Evolutionary conservation across 2,113 vertebrate genomes (phyloP).

Genomic region (Seriola quinqueradiata): DNA sequence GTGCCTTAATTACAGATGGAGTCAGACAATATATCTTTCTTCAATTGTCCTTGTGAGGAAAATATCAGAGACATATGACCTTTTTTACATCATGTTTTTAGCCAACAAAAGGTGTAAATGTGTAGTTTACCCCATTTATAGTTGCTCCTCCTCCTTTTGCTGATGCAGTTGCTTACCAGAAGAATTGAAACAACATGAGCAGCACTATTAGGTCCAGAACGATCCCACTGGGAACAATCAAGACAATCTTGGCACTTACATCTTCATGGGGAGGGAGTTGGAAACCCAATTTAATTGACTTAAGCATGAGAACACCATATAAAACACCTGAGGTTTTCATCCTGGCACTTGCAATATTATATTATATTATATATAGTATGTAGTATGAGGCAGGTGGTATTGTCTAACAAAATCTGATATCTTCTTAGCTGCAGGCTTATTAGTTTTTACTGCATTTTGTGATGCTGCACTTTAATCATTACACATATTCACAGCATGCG

Average conservation of each 20-base stretch:
- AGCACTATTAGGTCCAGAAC: constrained; percentile 17
- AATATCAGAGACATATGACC: not conserved
- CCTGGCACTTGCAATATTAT: constrained; percentile 4
- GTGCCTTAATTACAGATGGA: not conserved
- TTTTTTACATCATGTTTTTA: not conserved
- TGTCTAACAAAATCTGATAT: constrained; percentile 16
- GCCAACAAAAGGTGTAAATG: not conserved
- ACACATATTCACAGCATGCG: constrained; percentile 22
- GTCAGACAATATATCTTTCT: not conserved
- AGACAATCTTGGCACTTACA: constrained; percentile 24
- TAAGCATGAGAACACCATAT: constrained; percentile 21
- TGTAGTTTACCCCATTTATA: not conserved
- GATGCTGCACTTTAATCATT: constrained; percentile 32
- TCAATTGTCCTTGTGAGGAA: not conserved
- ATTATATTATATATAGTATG: constrained; percentile 26
- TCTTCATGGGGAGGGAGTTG: not conserved
- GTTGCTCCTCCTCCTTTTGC: constrained; percentile 4
- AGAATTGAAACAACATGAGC: constrained; percentile 8
- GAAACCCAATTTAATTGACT: constrained; percentile 20
- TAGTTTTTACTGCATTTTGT: constrained; percentile 32
- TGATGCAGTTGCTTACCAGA: constrained; percentile 21
- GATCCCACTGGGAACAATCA: constrained; percentile 38
- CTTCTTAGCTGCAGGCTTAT: constrained; percentile 15
- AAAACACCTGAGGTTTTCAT: not conserved
- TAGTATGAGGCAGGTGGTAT: constrained; percentile 8